Evolutionary conservation across 2,888 invertebrate species (phyloP).

Genomic region (Scaptomyza caliginosa): DNA sequence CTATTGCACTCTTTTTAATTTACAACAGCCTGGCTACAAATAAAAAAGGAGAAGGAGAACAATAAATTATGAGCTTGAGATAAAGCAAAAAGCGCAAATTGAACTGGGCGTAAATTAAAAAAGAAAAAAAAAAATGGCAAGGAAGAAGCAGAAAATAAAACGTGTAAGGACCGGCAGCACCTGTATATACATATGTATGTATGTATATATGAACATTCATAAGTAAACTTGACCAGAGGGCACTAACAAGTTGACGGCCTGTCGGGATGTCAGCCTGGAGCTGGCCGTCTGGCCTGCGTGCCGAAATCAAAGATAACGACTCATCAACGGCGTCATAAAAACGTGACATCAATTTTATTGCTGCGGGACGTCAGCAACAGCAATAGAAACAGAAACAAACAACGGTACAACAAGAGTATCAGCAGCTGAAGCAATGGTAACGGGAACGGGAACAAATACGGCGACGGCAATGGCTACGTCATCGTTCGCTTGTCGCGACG

Average conservation of each 20-base stretch:
- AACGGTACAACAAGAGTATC: no score
- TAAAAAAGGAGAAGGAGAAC: slow-evolving; percentile 16
- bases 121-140: slow-evolving; percentile 16
- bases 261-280: slow-evolving; percentile 35
- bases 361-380: slow-evolving; percentile 38
- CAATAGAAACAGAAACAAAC: slow-evolving; percentile 18
- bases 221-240: slow-evolving; percentile 33
- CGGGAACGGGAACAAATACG: slow-evolving; percentile 2
- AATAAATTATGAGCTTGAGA: slow-evolving; percentile 69
- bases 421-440: not conserved
- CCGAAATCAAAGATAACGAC: slow-evolving; percentile 81
- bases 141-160: slow-evolving; percentile 8
- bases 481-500: slow-evolving; percentile 58
- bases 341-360: slow-evolving; percentile 81
- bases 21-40: slow-evolving; percentile 24
- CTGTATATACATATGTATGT: slow-evolving; percentile 35
- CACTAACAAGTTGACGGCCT: slow-evolving; percentile 35
- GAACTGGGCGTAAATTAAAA: slow-evolving; percentile 67
- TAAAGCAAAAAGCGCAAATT: slow-evolving; percentile 70
- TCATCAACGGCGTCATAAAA: slow-evolving; percentile 81
- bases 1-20: slow-evolving; percentile 16
- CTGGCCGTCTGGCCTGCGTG: slow-evolving; percentile 52
- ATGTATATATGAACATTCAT: not conserved
- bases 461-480: slow-evolving; percentile 53
- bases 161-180: slow-evolving; percentile 58